Base-by-base conservation (phyloP, 2,797 vertebrate species). In the Antennarius maculatus region DNA sequence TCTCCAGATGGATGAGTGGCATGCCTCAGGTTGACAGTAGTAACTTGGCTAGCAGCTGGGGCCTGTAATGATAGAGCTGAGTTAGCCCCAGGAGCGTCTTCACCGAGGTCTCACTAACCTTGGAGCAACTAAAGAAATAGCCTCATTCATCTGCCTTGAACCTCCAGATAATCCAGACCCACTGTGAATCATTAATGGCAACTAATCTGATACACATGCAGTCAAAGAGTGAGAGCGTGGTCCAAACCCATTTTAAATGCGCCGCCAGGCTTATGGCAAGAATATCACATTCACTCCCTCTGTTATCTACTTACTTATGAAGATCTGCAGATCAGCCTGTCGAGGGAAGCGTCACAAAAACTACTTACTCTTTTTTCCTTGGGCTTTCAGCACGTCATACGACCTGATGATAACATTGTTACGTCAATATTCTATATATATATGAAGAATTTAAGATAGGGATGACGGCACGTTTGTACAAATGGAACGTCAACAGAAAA, bases 131-230 rank as follows among this genome's bases (percentile, higher is more conserved):
- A 64, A 49, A 71, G 15, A 85, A 86, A 85, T 85, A 71, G 74
- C 59, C 58, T 84, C 78, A 87, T 90, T 90, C 68, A 82, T 89
- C 87, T 86, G 84, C 68, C 66, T 69, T 69, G 53, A 76, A 68
- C 79, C 86, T 81, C 50, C 53, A 74, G 75, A 78, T 74, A 71
- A 88, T 71, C 67, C 65, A 69, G 67, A 61, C 60, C 66, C 7
- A 15, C 68, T 73, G 50, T 74, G 77, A 87, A 87, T 83, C 82
- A 67, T 59, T 84, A 83, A 83, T 81, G 65, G 61, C 66, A 54
- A 68, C 67, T 71, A 69, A 71, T 84, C 53, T 55, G 80, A 83
- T 55, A 62, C 54, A 11, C 18, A 14, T 50, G 71, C 64, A 8
- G 1, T 83, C 73, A 56, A 31, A 34, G 6, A 16, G 49, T 48